Evolutionary conservation across 2,113 vertebrate genomes (phyloP).

Genomic region (Lamprologus ornatipinnis): DNA sequence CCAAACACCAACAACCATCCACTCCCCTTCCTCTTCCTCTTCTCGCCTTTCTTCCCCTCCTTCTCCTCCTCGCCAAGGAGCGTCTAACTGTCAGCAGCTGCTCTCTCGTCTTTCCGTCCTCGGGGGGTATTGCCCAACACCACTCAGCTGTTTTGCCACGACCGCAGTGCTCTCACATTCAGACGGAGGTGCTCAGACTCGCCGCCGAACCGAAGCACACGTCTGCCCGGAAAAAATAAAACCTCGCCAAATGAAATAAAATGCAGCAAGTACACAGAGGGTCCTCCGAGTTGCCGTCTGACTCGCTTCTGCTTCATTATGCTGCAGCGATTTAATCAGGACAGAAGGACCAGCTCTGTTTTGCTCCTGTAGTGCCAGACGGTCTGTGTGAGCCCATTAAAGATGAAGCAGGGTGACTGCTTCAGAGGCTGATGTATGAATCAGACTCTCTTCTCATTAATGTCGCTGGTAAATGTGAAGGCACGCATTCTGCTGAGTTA

Average conservation of each 20-base stretch:
- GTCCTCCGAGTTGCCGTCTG: background rate
- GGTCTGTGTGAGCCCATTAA: conserved; percentile 27
- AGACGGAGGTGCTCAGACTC: background rate
- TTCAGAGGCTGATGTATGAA: background rate
- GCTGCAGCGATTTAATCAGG: conserved; percentile 34
- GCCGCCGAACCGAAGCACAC: background rate
- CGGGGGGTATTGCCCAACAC: conserved; percentile 27
- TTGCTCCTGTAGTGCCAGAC: conserved; percentile 3
- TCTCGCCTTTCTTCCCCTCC: background rate
- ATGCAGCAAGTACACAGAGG: conserved; percentile 9
- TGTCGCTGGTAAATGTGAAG: background rate
- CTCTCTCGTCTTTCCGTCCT: conserved; percentile 22
- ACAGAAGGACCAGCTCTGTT: background rate
- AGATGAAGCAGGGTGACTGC: conserved; percentile 8
- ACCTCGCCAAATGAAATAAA: background rate
- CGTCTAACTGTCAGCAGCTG: conserved; percentile 35
- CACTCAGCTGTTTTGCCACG: conserved; percentile 4
- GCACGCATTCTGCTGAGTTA: background rate
- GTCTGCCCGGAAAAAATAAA: background rate
- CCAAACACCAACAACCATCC: background rate
- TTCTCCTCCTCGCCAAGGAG: background rate
- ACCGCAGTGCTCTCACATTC: background rate
- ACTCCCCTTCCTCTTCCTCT: background rate
- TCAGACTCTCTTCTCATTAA: background rate
- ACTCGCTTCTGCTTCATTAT: conserved; percentile 13